These are phyloP conservation scores for Furcifer pardalis DNA, from an alignment of 2,797 vertebrate genomes.

Conservation along the genomic window DNA sequence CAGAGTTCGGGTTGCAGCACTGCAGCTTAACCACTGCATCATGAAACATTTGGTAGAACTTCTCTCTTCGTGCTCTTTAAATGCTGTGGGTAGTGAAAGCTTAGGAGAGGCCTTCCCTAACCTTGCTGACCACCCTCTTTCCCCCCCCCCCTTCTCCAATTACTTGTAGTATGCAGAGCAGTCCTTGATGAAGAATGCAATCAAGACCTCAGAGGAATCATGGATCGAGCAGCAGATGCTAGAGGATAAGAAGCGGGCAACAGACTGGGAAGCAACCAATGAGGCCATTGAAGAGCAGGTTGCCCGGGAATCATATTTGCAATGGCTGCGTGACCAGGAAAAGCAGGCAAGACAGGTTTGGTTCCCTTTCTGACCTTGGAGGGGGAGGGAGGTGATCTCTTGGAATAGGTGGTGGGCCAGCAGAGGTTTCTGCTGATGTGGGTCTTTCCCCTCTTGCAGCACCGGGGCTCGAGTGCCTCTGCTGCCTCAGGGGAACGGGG, in stretches of 20 bases:
- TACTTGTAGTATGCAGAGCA: constrained; percentile 86
- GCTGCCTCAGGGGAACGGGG: background rate
- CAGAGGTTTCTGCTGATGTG: background rate
- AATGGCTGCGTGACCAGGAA: constrained; percentile 95
- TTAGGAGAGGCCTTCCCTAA: too few species aligned
- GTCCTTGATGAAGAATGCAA: constrained; percentile 94
- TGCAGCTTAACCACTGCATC: too few species aligned
- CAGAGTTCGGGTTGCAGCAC: too few species aligned
- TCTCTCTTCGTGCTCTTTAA: background rate
- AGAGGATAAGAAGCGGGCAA: constrained; percentile 94
- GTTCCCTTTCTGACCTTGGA: background rate
- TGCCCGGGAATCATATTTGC: constrained; percentile 90
- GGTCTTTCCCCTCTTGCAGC: background rate
- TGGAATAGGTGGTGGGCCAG: background rate
- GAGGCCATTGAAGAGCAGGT: constrained; percentile 97
- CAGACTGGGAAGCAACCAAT: constrained; percentile 96
- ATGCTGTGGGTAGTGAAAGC: too few species aligned
- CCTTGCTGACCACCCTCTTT: too few species aligned
- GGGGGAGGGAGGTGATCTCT: background rate
- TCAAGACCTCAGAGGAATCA: constrained; percentile 95
- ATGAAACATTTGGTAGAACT: too few species aligned
- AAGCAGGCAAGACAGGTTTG: constrained; percentile 91
- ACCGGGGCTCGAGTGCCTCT: background rate
- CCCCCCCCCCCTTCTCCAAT: background rate
- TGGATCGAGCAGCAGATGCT: constrained; percentile 98